Conservation (phyloP, 2,113 vertebrate genomes). For the Potamarius usumacintae region DNA sequence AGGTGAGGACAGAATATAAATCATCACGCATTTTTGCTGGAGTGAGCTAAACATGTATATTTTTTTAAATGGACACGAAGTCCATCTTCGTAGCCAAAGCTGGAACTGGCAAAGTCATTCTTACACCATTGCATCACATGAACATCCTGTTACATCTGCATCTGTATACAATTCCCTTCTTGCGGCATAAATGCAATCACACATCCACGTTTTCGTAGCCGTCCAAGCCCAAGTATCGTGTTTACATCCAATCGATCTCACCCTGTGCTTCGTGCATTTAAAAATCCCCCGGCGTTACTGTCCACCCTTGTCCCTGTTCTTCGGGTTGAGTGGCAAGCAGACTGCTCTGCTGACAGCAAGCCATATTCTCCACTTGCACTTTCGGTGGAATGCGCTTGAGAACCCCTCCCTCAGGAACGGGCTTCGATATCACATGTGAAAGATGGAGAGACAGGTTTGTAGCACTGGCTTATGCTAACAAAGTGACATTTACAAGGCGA, state of each 20-base stretch:
- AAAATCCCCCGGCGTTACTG: background rate
- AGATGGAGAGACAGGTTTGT: background rate
- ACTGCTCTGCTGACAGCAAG: slow-evolving; percentile 53
- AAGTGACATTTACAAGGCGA: slow-evolving; percentile 26
- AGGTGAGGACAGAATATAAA: background rate
- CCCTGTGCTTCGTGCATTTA: background rate
- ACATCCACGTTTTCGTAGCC: background rate
- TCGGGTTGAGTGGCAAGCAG: slow-evolving; percentile 28
- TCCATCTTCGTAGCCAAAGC: background rate
- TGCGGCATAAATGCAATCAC: background rate
- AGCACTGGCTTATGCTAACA: background rate
- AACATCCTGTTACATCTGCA: background rate
- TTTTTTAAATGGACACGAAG: background rate
- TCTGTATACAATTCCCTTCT: background rate
- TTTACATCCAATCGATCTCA: slow-evolving; percentile 16
- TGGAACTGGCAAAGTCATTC: background rate
- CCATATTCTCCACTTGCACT: slow-evolving; percentile 20
- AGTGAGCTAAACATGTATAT: background rate
- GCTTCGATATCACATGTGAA: background rate
- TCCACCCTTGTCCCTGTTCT: background rate
- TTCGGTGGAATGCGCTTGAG: slow-evolving; percentile 22
- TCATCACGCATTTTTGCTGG: background rate
- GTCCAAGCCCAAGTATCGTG: background rate
- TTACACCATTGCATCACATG: background rate
- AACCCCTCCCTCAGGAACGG: slow-evolving; percentile 4